Base-by-base conservation (phyloP, 2,888 invertebrate genomes). In the Allygus modestus region DNA sequence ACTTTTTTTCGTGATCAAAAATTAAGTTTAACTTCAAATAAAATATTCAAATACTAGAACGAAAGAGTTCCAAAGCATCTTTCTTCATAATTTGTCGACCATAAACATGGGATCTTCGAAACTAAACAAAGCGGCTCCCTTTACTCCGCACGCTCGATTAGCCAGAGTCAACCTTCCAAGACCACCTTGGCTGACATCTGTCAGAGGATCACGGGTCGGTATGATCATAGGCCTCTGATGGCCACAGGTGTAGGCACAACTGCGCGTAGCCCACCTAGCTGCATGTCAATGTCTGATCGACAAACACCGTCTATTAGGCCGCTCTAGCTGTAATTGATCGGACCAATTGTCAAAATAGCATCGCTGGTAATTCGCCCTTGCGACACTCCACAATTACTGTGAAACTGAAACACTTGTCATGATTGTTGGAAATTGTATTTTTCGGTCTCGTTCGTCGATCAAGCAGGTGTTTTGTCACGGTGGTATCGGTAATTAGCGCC, bases 341-440 rank as follows among this genome's bases (percentile, higher is more conserved):
- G 58, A 58, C 58, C 58, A 58, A 58, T 58, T 58, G 58, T 58
- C 58, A 58, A 58, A 58, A 58, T 58, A 58, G 46, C 46, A 17
- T 58, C 58, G 58, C 9, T 9, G 12, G 20, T 58, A 58, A 58
- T 58, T 58, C 23, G 58, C 58, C 58, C 23, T 58, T 58, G 58
- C 58, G 20, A 17, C 58, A 58, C 58, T 20, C 58, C 58, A n/a
- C 23, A 58, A 58, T 58, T 58, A 58, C 51, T 17, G 46, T 17
- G 17, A 46, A 7, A 11, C 58, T 23, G 58, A 58, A 46, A 58
- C 58, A 58, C 23, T 58, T 58, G 58, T 7, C 58, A 58, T 7
- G 58, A 23, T 58, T 23, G 58, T 58, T 23, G 46, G n/a, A 51
- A 15, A 58, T 58, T 58, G 9, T 58, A 7, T 1, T 58, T 58